Evolutionary conservation across 2,797 vertebrate species (phyloP), one percentile per base, ranked within the genome.

Genomic region (Tokudaia muenninki): DNA sequence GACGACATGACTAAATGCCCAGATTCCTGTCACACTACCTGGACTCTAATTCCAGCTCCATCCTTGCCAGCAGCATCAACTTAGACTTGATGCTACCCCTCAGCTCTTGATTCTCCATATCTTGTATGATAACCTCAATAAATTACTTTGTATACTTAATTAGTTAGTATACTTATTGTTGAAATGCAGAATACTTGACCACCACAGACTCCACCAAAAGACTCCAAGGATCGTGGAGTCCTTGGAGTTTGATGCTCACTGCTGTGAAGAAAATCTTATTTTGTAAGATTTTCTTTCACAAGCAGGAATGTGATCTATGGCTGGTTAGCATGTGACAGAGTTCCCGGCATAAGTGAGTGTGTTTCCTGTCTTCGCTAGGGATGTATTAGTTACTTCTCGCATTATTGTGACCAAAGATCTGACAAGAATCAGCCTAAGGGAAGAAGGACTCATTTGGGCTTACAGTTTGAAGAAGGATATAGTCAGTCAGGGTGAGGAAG

Each of bases 311-410:
- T 11, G 41, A 79, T 41, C 34, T 41, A 55, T 21, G 55, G 63
- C 78, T 44, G 75, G 94, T 75, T 41, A 87, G n/a, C 81, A 82
- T 6, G n/a, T 41, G 55, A 57, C 65, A 11, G n/a, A 3, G 41
- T 55, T 83, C 61, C 31, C 31, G 52, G 89, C n/a, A 22, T 86
- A 89, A 55, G 77, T 7, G 10, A 88, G 55, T 89, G 94, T 95
- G 86, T 59, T 82, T 79, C 34, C 78, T 41, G 74, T 65, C 78
- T 87, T 87, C 1, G 0, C 61, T 50, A 63, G 94, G 65, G 47
- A 57, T 57, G 13, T 29, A 31, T 57, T 29, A 57, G 52, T 31
- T 29, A 74, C 52, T 61, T 61, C 37, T 89, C 55, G 77, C 37
- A 2, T 77, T 77, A 29, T 52, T 57, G 3, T 89, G 19, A 77